Conservation (phyloP, 2,888 invertebrate genomes). For the Nomada flava region DNA sequence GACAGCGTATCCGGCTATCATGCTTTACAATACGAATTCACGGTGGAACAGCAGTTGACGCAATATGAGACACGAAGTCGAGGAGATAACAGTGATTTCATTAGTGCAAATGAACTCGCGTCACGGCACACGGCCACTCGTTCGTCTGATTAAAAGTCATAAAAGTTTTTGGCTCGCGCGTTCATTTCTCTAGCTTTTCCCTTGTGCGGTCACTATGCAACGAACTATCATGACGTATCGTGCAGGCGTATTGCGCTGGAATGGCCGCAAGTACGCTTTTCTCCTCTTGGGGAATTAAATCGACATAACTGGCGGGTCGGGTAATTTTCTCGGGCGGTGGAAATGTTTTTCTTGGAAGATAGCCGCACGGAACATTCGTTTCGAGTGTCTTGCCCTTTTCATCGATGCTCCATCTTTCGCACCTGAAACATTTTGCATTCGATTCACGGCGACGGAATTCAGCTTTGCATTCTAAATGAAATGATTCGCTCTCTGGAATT, state of each 20-base stretch:
- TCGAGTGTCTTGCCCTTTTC: background rate
- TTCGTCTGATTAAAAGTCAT: conserved; percentile 81
- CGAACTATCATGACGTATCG: conserved; percentile 40
- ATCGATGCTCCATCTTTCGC: conserved; percentile 14
- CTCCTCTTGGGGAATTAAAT: conserved; percentile 51
- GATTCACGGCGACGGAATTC: background rate
- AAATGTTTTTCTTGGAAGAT: conserved; percentile 2
- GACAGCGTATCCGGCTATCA: conserved; percentile 59
- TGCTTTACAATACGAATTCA: conserved; percentile 58
- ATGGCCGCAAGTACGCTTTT: conserved; percentile 33
- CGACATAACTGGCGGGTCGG: conserved; percentile 20
- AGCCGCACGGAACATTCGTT: background rate
- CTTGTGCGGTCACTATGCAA: background rate
- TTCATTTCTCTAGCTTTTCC: conserved; percentile 1
- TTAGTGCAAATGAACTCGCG: conserved; percentile 83
- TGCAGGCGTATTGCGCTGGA: conserved; percentile 16
- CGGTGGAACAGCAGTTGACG: conserved; percentile 58
- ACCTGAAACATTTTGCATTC: background rate
- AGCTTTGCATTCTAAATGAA: conserved; percentile 15
- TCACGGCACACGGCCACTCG: conserved; percentile 74
- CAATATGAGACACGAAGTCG: conserved; percentile 68
- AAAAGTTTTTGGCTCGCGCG: conserved; percentile 76
- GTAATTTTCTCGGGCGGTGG: background rate
- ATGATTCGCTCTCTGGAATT: background rate
- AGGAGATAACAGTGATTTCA: conserved; percentile 83